These are phyloP conservation scores for Gracilinanus agilis DNA, from an alignment of 2,113 vertebrate species.

Conservation along the genomic window DNA sequence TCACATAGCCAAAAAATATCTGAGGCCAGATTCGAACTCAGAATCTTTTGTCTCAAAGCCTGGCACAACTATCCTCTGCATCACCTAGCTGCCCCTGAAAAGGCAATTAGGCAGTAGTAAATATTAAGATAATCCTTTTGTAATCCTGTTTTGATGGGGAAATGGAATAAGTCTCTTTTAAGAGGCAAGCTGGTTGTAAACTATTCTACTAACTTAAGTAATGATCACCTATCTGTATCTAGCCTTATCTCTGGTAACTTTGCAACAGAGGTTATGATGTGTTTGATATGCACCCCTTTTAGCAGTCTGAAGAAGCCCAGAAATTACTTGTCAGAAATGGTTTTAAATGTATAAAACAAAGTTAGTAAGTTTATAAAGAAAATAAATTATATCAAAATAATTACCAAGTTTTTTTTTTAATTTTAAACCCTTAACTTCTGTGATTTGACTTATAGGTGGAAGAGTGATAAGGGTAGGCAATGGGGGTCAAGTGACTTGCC, in stretches of 20 bases:
- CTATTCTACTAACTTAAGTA: neutral
- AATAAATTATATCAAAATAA: neutral
- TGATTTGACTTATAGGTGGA: no score
- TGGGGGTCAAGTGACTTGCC: no score
- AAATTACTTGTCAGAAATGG: neutral
- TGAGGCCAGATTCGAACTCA: no score
- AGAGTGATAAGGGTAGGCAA: no score
- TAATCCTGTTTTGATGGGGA: neutral
- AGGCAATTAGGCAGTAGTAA: neutral
- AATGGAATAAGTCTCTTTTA: neutral
- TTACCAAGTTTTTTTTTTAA: no score
- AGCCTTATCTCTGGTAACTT: neutral
- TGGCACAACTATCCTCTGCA: no score
- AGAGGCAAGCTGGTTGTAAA: neutral
- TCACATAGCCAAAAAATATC: no score
- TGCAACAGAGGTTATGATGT: neutral
- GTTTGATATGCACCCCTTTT: neutral
- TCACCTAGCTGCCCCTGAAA: no score
- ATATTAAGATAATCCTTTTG: neutral
- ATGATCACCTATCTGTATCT: neutral
- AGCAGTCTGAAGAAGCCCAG: neutral
- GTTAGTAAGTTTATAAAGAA: neutral
- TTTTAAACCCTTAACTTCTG: no score
- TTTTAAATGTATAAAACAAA: neutral
- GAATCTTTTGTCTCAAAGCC: no score